Evolutionary conservation across 2,797 vertebrate species (phyloP), one percentile per base, ranked within the genome.

Genomic region (Chaunax sp.): DNA sequence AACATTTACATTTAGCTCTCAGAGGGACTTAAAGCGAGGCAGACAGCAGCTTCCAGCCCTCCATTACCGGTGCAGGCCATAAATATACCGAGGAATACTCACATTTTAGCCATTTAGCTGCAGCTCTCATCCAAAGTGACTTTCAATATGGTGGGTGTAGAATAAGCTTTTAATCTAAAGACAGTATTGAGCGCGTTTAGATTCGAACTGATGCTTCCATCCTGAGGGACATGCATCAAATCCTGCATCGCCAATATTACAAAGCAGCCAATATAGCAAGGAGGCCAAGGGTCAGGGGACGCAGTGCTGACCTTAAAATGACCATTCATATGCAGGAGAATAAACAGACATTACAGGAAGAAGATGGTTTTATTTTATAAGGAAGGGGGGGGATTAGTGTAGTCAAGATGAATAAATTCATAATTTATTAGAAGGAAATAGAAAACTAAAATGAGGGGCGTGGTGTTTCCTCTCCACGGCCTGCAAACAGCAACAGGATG

Each of bases 231-330:
- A 6, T 18, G 66, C 70, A 47, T 72, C 69, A 67, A 64, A 66
- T 45, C 65, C 68, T 45, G 46, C 66, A 55, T 44, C 38, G 4
- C 56, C 57, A 25, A 67, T 74, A 75, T 76, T 74, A 80, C 82
- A 79, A 30, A 58, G 58, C 53, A 61, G 64, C 59, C 72, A 57
- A 65, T 53, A 47, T 53, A 47, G 55, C 41, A 2, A 22, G 5
- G 64, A 20, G 87, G 82, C 80, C 76, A 87, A n/a, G 52, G 84
- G 82, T 87, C 79, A 81, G 69, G 23, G 62, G 75, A 10, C 73
- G 55, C 22, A n/a, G 54, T 15, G 6, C 47, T 70, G 77, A 84
- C 81, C 72, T 81, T 26, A 37, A 63, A 68, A 69, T 87, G 82
- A 75, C 77, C 80, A 66, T 10, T 56, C 64, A 64, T 1, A 66